A percentile compares a stretch with the other conserved stretches of the same genome.
Conservation (phyloP, 2,888 invertebrate genomes). For the Crioceris asparagi region DNA sequence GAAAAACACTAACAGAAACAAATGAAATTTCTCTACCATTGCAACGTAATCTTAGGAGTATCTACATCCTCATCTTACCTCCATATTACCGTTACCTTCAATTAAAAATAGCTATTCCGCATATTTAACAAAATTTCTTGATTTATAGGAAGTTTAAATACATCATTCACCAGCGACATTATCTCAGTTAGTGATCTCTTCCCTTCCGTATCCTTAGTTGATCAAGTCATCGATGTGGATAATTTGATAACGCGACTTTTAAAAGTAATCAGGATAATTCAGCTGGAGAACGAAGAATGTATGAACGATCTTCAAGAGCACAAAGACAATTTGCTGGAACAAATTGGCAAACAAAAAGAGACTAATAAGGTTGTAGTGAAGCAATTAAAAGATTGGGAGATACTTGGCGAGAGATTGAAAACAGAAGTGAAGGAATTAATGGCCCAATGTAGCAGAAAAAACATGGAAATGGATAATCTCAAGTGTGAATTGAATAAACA, state of each 20-base stretch:
- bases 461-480: constrained; percentile 42
- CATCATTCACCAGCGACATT: constrained; percentile 30
- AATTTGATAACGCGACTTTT: constrained; percentile 62
- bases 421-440: constrained; percentile 46
- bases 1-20: too few species aligned
- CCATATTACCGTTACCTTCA: too few species aligned
- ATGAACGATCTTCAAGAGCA: constrained; percentile 55
- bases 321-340: constrained; percentile 40
- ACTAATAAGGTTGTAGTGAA: constrained; percentile 32
- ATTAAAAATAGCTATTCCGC: too few species aligned
- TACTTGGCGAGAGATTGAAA: constrained; percentile 44
- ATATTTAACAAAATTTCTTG: too few species aligned
- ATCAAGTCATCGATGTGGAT: constrained; percentile 67
- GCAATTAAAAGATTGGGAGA: constrained; percentile 45
- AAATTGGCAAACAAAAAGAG: constrained; percentile 35
- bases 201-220: constrained; percentile 50
- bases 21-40: too few species aligned
- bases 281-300: constrained; percentile 57
- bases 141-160: constrained; percentile 34
- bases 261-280: constrained; percentile 61
- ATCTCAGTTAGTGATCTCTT: constrained; percentile 34
- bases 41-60: too few species aligned
- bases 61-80: too few species aligned
- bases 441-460: constrained; percentile 42
- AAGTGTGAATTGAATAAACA: constrained; percentile 45